phyloP scores from a whole-genome alignment of 2,797 vertebrate species.

The Sebastes paucispinis region DNA sequence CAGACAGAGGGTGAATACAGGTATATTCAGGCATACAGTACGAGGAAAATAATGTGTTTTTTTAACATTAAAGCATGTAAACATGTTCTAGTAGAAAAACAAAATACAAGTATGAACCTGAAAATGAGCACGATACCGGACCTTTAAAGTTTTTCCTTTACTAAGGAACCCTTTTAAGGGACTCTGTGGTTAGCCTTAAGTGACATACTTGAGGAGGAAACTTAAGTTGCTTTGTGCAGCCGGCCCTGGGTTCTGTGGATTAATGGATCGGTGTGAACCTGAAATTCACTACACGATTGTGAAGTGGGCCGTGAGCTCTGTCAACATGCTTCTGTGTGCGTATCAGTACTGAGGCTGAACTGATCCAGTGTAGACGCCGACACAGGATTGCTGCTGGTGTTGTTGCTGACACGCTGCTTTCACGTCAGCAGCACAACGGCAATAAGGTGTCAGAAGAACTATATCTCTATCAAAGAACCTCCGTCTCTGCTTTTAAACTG shows the following conservation, averaged over 20 bases:
- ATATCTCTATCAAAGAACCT: not conserved
- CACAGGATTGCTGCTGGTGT: slow-evolving; percentile 16
- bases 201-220: not conserved
- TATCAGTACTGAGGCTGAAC: not conserved
- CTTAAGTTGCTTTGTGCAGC: not conserved
- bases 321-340: slow-evolving; percentile 1
- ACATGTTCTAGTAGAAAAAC: no score
- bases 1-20: no score
- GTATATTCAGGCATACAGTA: no score
- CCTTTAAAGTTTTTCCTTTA: not conserved
- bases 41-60: no score
- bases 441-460: not conserved
- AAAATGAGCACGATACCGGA: no score
- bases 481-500: not conserved
- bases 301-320: slow-evolving; percentile 1
- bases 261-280: not conserved
- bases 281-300: not conserved
- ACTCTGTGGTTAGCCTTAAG: not conserved
- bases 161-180: not conserved
- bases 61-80: no score
- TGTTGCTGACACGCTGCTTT: slow-evolving; percentile 31
- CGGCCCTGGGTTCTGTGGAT: not conserved
- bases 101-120: no score
- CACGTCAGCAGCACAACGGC: slow-evolving; percentile 5
- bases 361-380: slow-evolving; percentile 21